Conservation (phyloP, 2,888 invertebrate species). For the Sinotaia quadrata region DNA sequence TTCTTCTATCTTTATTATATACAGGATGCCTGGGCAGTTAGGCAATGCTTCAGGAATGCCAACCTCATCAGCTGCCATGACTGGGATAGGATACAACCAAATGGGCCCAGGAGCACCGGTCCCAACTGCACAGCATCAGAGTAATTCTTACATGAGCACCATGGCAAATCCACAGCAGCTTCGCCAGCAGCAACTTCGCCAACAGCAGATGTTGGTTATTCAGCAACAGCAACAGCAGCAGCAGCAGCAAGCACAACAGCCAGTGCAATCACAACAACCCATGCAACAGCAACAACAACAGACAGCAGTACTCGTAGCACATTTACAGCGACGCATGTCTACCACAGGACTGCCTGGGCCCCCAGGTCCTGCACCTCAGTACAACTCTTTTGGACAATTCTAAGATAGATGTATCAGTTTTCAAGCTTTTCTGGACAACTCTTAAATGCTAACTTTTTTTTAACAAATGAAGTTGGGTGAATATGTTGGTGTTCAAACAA, state of each 20-base stretch:
- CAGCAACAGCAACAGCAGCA: slow-evolving; percentile 41
- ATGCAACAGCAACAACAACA: slow-evolving; percentile 69
- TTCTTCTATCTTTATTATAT: too few species aligned
- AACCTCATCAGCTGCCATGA: slow-evolving; percentile 35
- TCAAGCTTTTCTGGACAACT: too few species aligned
- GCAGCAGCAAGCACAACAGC: slow-evolving; percentile 68
- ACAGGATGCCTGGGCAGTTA: slow-evolving; percentile 45
- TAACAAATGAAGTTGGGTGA: too few species aligned
- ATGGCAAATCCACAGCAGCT: slow-evolving; percentile 39
- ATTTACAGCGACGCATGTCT: slow-evolving; percentile 54
- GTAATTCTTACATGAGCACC: slow-evolving; percentile 67
- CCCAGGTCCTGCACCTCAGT: slow-evolving; percentile 45
- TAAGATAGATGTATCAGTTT: too few species aligned
- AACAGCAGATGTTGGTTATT: slow-evolving; percentile 33
- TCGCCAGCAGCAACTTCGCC: slow-evolving; percentile 35
- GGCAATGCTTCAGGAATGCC: slow-evolving; percentile 34
- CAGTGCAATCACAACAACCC: slow-evolving; percentile 71
- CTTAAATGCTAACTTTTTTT: too few species aligned
- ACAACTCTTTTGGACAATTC: slow-evolving; percentile 38
- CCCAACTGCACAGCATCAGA: slow-evolving; percentile 60
- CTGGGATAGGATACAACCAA: slow-evolving; percentile 60
- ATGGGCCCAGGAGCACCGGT: slow-evolving; percentile 52
- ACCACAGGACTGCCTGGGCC: slow-evolving; percentile 34
- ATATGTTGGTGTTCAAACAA: too few species aligned
- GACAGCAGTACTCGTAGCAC: slow-evolving; percentile 61